Percentiles rank a stretch among this genome's conserved stretches.
phyloP scores from a whole-genome alignment of 2,888 invertebrate genomes.

The Tinea pellionella region DNA sequence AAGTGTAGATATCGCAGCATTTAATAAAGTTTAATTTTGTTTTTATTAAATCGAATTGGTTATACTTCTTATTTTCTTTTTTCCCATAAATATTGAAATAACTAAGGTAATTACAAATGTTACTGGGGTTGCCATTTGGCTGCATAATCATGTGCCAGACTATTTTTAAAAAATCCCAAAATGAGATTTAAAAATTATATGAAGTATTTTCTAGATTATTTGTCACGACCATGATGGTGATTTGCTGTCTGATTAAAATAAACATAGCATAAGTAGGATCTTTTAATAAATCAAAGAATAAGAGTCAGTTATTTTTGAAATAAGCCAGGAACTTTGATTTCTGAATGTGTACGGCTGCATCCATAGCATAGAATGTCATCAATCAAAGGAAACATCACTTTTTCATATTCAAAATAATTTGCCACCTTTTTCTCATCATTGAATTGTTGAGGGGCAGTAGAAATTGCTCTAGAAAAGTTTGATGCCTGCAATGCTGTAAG shows the following conservation, averaged over 20 bases:
- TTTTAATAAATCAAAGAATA: no score
- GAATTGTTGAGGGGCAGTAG: conserved; percentile 23
- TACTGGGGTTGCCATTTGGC: no score
- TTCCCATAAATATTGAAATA: neutral
- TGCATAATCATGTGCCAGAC: no score
- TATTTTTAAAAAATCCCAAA: no score
- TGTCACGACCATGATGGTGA: no score
- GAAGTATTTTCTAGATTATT: no score
- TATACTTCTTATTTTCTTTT: conserved; percentile 12
- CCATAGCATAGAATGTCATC: conserved; percentile 8
- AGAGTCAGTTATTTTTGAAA: neutral
- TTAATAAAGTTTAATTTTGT: conserved; percentile 84
- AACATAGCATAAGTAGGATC: no score
- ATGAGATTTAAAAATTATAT: no score
- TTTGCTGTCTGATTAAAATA: no score
- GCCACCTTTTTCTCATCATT: conserved; percentile 6
- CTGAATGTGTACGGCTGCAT: conserved; percentile 7
- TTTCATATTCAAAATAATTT: neutral
- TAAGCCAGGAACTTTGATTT: neutral
- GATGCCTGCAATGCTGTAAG: conserved; percentile 72
- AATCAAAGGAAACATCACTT: neutral
- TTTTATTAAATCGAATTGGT: conserved; percentile 14
- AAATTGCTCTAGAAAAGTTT: conserved; percentile 65
- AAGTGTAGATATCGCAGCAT: conserved; percentile 94
- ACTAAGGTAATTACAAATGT: no score